phyloP scores from a whole-genome alignment of 2,113 vertebrate genomes.

The Indri indri region DNA sequence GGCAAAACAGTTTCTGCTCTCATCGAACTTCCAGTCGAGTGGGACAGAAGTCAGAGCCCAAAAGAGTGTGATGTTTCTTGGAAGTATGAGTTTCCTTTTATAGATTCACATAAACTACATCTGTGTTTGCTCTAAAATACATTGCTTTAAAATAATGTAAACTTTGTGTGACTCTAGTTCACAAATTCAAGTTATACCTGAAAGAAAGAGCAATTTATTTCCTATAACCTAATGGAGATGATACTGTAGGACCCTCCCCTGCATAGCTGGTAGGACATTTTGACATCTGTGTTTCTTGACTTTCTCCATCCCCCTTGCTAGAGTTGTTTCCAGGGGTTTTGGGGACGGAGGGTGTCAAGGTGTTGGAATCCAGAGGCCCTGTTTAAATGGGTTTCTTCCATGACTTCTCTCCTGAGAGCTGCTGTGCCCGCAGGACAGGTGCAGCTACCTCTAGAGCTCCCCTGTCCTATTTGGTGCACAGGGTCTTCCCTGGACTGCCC shows the following conservation, averaged over 20 bases:
- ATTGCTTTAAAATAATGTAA: neutral
- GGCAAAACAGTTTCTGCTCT: neutral
- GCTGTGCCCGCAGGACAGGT: rapidly evolving
- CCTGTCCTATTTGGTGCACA: rapidly evolving
- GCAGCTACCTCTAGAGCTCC: neutral
- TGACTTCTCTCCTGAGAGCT: neutral
- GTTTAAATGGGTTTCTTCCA: neutral
- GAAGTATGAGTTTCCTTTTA: neutral
- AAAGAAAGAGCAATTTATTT: neutral
- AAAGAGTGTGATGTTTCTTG: neutral
- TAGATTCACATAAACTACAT: neutral
- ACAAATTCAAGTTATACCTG: neutral
- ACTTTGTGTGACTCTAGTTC: neutral
- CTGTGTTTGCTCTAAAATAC: neutral
- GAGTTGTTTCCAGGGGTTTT: too few relatives aligned
- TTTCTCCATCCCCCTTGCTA: neutral
- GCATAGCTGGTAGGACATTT: rapidly evolving
- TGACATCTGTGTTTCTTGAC: neutral
- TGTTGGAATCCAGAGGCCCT: neutral
- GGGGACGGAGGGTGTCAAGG: neutral
- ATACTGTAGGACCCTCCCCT: neutral
- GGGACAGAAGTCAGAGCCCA: neutral
- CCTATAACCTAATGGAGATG: neutral
- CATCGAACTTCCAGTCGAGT: neutral
- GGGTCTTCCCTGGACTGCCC: neutral